Percentiles rank a stretch among this genome's conserved stretches.
These are phyloP conservation scores for Chelonia mydas DNA, from an alignment of 2,797 vertebrate species.

Conservation along the genomic window DNA sequence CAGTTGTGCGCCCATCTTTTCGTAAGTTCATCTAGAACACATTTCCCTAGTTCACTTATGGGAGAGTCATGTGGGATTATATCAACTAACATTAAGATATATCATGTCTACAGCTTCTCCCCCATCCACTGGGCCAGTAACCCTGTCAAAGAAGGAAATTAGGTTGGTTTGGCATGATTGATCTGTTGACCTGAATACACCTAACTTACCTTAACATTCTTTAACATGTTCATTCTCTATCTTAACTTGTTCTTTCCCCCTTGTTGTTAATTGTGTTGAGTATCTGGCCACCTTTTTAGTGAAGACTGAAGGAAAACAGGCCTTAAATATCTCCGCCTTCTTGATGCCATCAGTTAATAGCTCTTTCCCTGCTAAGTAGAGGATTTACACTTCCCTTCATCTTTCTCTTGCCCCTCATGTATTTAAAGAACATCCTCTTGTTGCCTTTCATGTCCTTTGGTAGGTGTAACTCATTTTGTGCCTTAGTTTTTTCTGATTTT, in stretches of 20 bases:
- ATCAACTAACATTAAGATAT: neutral
- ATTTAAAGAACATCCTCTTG: no score
- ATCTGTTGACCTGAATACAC: neutral
- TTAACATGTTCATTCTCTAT: neutral
- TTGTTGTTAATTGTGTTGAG: neutral
- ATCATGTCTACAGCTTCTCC: neutral
- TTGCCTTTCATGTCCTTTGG: no score
- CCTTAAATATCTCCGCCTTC: neutral
- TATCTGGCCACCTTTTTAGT: neutral
- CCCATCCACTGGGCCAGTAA: neutral
- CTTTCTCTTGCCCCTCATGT: no score
- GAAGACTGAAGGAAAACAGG: neutral
- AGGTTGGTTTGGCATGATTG: neutral
- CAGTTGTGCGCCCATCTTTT: neutral
- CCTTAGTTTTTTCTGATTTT: no score
- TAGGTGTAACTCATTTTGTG: no score
- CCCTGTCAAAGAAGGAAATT: neutral
- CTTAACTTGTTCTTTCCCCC: neutral
- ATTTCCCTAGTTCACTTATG: neutral
- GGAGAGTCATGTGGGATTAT: neutral
- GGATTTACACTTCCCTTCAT: no score
- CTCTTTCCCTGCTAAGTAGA: no score
- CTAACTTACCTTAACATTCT: neutral
- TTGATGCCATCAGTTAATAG: neutral
- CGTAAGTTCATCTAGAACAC: neutral